Evolutionary conservation across 2,888 invertebrate genomes (phyloP), one percentile per base, ranked within the genome.

Genomic region (Chalcis sispes): DNA sequence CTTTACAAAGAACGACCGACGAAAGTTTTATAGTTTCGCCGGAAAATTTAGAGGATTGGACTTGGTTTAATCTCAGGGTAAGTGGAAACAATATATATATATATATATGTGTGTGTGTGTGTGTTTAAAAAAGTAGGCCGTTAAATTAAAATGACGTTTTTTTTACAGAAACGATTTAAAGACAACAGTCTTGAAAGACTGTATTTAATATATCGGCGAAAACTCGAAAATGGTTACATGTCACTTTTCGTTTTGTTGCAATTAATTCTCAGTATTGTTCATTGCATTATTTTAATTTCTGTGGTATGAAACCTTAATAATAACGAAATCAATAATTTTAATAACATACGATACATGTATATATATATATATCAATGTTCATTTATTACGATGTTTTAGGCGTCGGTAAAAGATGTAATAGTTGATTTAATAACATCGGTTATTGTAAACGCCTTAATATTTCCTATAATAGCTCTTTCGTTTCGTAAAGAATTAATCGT

Each of bases 171-270:
- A 84, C 94, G 95, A 89, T 96, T 95, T 84, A 90, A 92, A 83
- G 92, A 94, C 81, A 92, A 94, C 83, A 93, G 93, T 84, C 89
- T 96, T 79, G 95, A 95, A 88, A 92, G 92, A 65, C 90, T 95
- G 50, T 96, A 94, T 87, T 90, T 92, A 79, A 91, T 92, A 78
- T 96, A 96, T 85, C 94, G 94, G 80, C 93, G 94, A 81, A 93
- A 95, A 82, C 89, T 96, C 77, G 93, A 94, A 84, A 93, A 94
- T 88, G 94, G 94, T 66, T 93, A 95, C 81, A 92, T 95, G 79
- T 93, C 94, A 78, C 91, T 95, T 74, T 95, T 94, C 88, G 90
- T 95, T 79, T 90, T 94, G 25, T 90, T 95, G 62, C 92, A 95
- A 84, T 89, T 93, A 71, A 85, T 93, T 46, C 91, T 95, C 66